Evolutionary conservation across 2,113 vertebrate species (phyloP).

Genomic region (Sclerurus mexicanus): DNA sequence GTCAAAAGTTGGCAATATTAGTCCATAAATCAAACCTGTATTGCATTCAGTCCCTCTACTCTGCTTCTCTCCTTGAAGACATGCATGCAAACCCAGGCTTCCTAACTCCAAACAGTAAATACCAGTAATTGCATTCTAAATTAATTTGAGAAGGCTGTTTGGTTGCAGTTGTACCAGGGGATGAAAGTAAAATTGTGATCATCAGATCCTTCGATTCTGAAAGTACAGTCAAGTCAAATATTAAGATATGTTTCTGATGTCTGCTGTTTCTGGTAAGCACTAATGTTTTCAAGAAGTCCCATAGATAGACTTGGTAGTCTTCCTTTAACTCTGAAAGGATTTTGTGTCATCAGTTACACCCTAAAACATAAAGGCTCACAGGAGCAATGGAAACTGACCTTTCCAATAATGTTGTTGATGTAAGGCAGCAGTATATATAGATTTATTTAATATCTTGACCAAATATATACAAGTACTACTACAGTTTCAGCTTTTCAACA

Average conservation of each 20-base stretch:
- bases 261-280: background rate
- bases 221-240: slow-evolving; percentile 9
- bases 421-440: background rate
- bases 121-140: background rate
- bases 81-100: background rate
- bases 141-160: background rate
- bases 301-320: background rate
- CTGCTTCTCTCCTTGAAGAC: background rate
- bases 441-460: background rate
- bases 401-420: background rate
- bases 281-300: background rate
- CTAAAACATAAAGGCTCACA: background rate
- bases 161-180: background rate
- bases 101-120: background rate
- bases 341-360: background rate
- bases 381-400: background rate
- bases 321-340: background rate
- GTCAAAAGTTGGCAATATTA: background rate
- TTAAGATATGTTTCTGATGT: background rate
- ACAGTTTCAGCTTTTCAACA: background rate
- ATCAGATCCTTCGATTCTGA: background rate
- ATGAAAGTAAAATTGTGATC: background rate
- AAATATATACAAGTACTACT: background rate
- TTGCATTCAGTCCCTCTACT: background rate
- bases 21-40: slow-evolving; percentile 1